phyloP scores from a whole-genome alignment of 2,113 vertebrate genomes.

The Leucoraja erinaceus region DNA sequence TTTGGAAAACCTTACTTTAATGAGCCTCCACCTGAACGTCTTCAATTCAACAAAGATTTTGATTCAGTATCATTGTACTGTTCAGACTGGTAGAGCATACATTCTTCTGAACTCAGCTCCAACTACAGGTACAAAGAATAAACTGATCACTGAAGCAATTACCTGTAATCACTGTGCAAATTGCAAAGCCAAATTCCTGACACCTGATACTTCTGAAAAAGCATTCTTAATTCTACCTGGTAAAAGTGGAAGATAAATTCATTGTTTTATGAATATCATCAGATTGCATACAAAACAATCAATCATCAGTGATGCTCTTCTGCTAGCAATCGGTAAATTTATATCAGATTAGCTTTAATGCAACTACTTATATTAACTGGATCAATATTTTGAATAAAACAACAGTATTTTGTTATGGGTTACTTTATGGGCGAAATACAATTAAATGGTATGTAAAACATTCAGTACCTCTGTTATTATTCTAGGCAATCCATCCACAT shows the following conservation, averaged over 20 bases:
- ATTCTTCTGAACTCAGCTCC: background rate
- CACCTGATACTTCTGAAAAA: conserved; percentile 36
- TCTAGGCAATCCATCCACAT: background rate
- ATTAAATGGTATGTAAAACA: background rate
- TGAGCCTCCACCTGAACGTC: background rate
- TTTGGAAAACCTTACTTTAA: background rate
- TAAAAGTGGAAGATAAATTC: background rate
- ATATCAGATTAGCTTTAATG: background rate
- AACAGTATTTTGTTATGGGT: background rate
- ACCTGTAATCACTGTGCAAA: conserved; percentile 26
- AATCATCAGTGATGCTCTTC: background rate
- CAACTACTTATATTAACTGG: background rate
- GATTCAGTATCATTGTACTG: background rate
- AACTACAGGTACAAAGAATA: background rate
- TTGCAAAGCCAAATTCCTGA: conserved; percentile 21
- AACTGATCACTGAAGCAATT: background rate
- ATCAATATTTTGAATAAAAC: background rate
- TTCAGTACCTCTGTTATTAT: conserved; percentile 17
- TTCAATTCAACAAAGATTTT: background rate
- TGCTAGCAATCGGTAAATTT: background rate
- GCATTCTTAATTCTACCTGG: background rate
- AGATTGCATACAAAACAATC: background rate
- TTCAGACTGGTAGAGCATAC: background rate
- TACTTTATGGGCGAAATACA: background rate
- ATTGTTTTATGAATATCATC: background rate